These are phyloP conservation scores for Trissolcus basalis DNA, from an alignment of 1,140 invertebrate genomes.

Conservation along the genomic window DNA sequence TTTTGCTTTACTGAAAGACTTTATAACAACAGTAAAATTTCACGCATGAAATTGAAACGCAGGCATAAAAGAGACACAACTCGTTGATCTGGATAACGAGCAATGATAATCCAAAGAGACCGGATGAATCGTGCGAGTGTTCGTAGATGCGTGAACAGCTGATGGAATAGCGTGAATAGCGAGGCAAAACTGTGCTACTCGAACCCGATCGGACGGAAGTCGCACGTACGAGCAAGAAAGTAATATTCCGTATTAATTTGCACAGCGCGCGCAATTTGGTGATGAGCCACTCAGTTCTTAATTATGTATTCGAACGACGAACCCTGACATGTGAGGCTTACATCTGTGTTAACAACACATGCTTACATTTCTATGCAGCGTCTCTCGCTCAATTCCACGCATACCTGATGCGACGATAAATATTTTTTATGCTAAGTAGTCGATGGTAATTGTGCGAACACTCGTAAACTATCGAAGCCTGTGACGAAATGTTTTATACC, in stretches of 20 bases:
- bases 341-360: constrained; percentile 24
- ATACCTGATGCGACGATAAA: constrained; percentile 29
- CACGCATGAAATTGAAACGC: not conserved
- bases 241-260: constrained; percentile 43
- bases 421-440: constrained; percentile 26
- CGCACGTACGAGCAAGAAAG: constrained; percentile 19
- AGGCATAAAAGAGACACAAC: constrained; percentile 4
- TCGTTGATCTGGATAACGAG: constrained; percentile 26
- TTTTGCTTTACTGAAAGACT: not conserved
- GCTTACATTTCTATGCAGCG: constrained; percentile 28
- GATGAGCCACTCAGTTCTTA: constrained; percentile 19
- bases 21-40: not conserved
- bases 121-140: constrained; percentile 18
- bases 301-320: constrained; percentile 36
- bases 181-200: constrained; percentile 21
- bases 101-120: constrained; percentile 20
- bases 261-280: constrained; percentile 23
- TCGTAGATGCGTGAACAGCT: constrained; percentile 13
- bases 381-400: constrained; percentile 10
- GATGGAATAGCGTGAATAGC: constrained; percentile 14
- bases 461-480: constrained; percentile 18
- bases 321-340: constrained; percentile 9
- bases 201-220: constrained; percentile 17
- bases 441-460: constrained; percentile 26
- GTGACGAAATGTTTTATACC: constrained; percentile 17